Base-by-base conservation (phyloP, 2,113 vertebrate species). In the Maylandia zebra region DNA sequence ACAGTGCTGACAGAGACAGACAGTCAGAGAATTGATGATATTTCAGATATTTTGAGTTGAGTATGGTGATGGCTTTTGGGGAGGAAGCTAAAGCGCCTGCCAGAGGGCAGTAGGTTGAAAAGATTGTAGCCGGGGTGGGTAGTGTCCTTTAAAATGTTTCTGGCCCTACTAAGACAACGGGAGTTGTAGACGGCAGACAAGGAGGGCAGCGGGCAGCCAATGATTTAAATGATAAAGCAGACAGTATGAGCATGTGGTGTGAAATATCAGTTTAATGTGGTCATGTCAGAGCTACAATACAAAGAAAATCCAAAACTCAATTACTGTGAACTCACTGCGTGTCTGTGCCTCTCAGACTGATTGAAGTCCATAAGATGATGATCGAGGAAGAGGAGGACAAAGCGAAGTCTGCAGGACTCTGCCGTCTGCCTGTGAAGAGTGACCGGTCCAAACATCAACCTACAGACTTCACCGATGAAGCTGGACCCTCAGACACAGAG, bases 71-170 rank as follows among this genome's bases (percentile, higher is more conserved):
- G 27, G 57, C 8, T 59, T 61, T 32, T 17, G 57, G 3, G 57
- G 57, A 32, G 3, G 8, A 61, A 17, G 57, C 57, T 61, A 32
- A 10, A 32, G 57, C 0, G 0, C 27, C 14, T 61, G 14, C 57
- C 57, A 61, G 57, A 61, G 27, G 14, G 14, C 57, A 61, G 8
- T 32, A 32, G 27, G 57, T 32, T 17, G 27, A 32, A 32, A 61
- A 61, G 27, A 61, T 17, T 2, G 27, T 61, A 6, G 57, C 57
- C 1, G 5, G 14, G 27, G 27, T 32, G 57, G 57, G 27, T 17
- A 6, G 27, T 61, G 57, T 32, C 57, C 57, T 59, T 32, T 61
- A 61, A 17, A 61, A 61, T 61, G 57, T 61, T 61, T 61, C 57
- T 61, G 56, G 56, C 56, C 56, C 56, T 59, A 59, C 56, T 59